Evolutionary conservation across 2,888 invertebrate genomes (phyloP).

Genomic region (Mythimna pallens): DNA sequence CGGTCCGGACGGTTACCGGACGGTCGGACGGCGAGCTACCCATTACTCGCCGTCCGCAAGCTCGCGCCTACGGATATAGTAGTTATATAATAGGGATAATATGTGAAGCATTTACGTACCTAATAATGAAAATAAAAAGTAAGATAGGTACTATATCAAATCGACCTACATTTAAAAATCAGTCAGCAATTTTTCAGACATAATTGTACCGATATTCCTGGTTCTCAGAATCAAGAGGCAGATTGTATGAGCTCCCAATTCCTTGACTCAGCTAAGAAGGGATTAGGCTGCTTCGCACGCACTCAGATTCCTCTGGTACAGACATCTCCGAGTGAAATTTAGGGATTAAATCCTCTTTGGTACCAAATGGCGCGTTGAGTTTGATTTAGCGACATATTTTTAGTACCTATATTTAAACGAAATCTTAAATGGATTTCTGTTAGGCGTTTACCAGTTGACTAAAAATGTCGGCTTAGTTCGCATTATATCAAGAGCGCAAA

Average conservation of each 20-base stretch:
- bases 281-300: constrained; percentile 83
- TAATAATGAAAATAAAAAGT: not conserved
- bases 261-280: constrained; percentile 82
- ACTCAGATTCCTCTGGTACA: constrained; percentile 74
- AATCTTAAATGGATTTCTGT: not conserved
- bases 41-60: too few relatives aligned
- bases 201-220: constrained; percentile 65
- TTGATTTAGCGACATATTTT: constrained; percentile 40
- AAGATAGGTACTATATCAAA: not conserved
- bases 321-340: constrained; percentile 69
- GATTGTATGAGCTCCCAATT: constrained; percentile 79
- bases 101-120: not conserved
- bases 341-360: constrained; percentile 58
- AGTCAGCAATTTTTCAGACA: constrained; percentile 34
- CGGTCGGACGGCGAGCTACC: too few relatives aligned
- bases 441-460: not conserved
- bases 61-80: too few relatives aligned
- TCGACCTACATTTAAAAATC: constrained; percentile 26
- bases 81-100: not conserved
- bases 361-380: constrained; percentile 38
- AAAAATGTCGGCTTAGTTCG: too few relatives aligned
- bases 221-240: constrained; percentile 72
- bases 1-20: too few relatives aligned
- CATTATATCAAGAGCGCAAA: too few relatives aligned
- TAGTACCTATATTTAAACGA: not conserved